Evolutionary conservation across 2,113 vertebrate species (phyloP).

Genomic region (Halcyon senegalensis): DNA sequence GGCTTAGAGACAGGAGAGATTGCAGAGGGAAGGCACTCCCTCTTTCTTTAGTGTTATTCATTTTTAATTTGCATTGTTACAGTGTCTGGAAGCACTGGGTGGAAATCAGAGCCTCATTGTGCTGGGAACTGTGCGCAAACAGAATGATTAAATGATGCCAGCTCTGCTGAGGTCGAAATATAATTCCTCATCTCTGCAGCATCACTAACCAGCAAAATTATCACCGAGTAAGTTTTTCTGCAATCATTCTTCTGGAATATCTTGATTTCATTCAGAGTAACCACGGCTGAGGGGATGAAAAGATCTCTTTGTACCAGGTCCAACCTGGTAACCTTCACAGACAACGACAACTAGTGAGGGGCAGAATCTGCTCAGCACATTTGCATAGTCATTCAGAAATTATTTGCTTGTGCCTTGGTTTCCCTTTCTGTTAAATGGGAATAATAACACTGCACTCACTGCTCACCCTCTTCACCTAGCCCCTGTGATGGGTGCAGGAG

Average conservation of each 20-base stretch:
- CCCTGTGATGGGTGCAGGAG: not conserved
- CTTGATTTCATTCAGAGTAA: not conserved
- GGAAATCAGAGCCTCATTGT: not conserved
- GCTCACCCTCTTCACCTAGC: not conserved
- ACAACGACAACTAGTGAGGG: not conserved
- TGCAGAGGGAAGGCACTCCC: not conserved
- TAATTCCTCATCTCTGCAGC: not conserved
- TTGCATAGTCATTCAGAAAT: not conserved
- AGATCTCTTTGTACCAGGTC: not conserved
- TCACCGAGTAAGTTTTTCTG: not conserved
- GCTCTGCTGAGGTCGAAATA: constrained; percentile 15
- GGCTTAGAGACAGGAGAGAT: not conserved
- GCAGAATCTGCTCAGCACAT: not conserved
- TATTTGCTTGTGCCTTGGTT: not conserved
- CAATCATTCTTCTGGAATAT: not conserved
- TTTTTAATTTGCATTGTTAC: constrained; percentile 23
- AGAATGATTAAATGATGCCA: constrained; percentile 18
- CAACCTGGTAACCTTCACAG: not conserved
- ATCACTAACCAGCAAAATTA: not conserved
- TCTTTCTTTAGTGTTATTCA: not conserved
- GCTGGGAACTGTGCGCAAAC: not conserved
- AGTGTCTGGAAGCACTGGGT: constrained; percentile 24
- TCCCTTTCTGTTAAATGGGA: not conserved
- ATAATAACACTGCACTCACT: not conserved
- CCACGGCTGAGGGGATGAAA: not conserved